Percentiles rank a stretch among this genome's conserved stretches.
phyloP scores from a whole-genome alignment of 2,888 invertebrate genomes.

The Cryptosula pallasiana region DNA sequence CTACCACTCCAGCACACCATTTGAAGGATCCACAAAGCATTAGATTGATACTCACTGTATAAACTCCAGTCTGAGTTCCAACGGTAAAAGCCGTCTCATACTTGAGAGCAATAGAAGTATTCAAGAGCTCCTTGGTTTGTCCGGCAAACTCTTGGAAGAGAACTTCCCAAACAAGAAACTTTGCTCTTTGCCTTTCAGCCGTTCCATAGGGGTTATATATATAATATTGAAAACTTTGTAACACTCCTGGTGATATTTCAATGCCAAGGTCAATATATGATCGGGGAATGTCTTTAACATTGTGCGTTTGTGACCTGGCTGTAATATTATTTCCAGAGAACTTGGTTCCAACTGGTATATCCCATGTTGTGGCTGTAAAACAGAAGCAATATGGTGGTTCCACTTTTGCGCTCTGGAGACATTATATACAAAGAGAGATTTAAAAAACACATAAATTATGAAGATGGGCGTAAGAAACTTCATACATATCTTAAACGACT shows the following conservation, averaged over 20 bases:
- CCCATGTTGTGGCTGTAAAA: constrained; percentile 1
- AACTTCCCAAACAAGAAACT: neutral
- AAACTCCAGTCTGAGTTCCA: constrained; percentile 10
- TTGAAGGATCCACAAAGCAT: too few relatives aligned
- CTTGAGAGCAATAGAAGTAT: neutral
- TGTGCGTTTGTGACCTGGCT: neutral
- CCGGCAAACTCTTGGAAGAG: neutral
- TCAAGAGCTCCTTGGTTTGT: neutral
- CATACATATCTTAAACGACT: too few relatives aligned
- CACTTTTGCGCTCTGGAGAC: too few relatives aligned
- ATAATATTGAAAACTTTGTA: constrained; percentile 12
- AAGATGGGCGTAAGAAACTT: too few relatives aligned
- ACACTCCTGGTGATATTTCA: neutral
- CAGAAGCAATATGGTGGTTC: too few relatives aligned
- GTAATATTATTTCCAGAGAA: constrained; percentile 17
- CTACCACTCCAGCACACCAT: too few relatives aligned
- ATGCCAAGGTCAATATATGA: constrained; percentile 11
- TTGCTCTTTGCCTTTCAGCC: neutral
- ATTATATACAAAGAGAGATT: too few relatives aligned
- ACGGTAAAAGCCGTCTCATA: neutral
- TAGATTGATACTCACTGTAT: constrained; percentile 11
- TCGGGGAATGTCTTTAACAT: neutral
- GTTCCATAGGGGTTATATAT: constrained; percentile 12
- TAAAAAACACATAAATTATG: too few relatives aligned
- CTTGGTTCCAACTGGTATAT: neutral